Base-by-base conservation (phyloP, 2,797 vertebrate species). In the Neosalanx taihuensis region DNA sequence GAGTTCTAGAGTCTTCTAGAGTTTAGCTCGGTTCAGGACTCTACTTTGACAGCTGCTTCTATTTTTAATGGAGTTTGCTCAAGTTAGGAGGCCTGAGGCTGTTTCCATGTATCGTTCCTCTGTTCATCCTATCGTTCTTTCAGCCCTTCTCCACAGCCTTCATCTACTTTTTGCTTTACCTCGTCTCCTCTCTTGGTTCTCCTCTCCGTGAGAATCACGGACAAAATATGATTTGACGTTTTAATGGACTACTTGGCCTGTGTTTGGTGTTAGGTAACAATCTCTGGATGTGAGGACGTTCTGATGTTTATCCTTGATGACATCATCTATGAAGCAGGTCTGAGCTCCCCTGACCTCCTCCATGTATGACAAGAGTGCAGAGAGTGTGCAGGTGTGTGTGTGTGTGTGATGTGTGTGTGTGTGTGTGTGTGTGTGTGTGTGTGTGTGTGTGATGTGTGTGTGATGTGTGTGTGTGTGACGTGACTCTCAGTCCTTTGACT, bases 1-100 rank as follows among this genome's bases (percentile, higher is more conserved):
- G n/a, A n/a, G n/a, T n/a, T n/a, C n/a, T n/a, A n/a, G n/a, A n/a
- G n/a, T n/a, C n/a, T n/a, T n/a, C n/a, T n/a, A 46, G 9, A 46
- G 12, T 9, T 46, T 13, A 46, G 41, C 10, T 46, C 13, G 41
- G 41, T 9, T 46, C 41, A 56, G 51, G 18, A 17, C 18, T 9
- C 15, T n/a, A 56, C 51, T 4, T 37, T 26, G 49, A 61, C 83
- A 73, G 81, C 78, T 81, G 78, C 71, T 74, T 70, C 46, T 56
- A n/a, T 56, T 75, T 76, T 71, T 73, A 80, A 67, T 72, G 70
- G 80, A 77, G 72, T 4, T 57, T 63, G 30, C 79, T 82, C 86
- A 86, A 83, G 84, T 86, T 72, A 82, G 20, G 30, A 5, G n/a
- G 82, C 72, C 71, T 82, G 75, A 2, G 37, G 64, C 64, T 60